A percentile compares a stretch with the other conserved stretches of the same genome.
These are phyloP conservation scores for Rhinatrema bivittatum DNA, from an alignment of 2,797 vertebrate species.

Conservation along the genomic window DNA sequence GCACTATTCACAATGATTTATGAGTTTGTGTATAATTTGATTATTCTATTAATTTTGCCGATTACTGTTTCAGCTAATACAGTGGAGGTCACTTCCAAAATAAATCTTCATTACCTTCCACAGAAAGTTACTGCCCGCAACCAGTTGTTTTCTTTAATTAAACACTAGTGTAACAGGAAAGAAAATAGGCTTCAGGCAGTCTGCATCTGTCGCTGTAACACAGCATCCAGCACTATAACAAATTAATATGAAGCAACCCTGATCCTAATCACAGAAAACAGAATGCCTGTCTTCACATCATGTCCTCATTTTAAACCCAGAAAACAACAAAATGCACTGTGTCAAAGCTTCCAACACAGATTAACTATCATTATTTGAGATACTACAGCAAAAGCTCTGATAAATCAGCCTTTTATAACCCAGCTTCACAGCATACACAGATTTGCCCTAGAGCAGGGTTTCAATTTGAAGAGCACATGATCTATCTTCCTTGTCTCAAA, in stretches of 20 bases:
- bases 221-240: slow-evolving; percentile 26
- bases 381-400: slow-evolving; percentile 1
- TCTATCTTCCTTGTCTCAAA: no score
- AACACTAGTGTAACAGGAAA: slow-evolving; percentile 72
- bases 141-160: slow-evolving; percentile 81
- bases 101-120: slow-evolving; percentile 75
- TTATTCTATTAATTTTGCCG: slow-evolving; percentile 86
- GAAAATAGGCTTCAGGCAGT: slow-evolving; percentile 59
- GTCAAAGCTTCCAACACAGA: slow-evolving; percentile 1
- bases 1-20: slow-evolving; percentile 65
- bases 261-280: slow-evolving; percentile 33
- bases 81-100: slow-evolving; percentile 79
- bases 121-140: slow-evolving; percentile 71
- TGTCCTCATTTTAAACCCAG: slow-evolving; percentile 21
- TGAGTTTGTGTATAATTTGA: slow-evolving; percentile 83
- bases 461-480: no score
- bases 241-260: slow-evolving; percentile 22
- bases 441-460: no score
- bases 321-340: background rate
- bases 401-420: background rate
- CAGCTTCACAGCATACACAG: slow-evolving; percentile 1
- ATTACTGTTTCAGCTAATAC: slow-evolving; percentile 75
- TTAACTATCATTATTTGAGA: background rate
- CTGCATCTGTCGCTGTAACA: slow-evolving; percentile 37
- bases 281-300: slow-evolving; percentile 22